Base-by-base conservation (phyloP, 2,888 invertebrate species). In the Beris morrisii region DNA sequence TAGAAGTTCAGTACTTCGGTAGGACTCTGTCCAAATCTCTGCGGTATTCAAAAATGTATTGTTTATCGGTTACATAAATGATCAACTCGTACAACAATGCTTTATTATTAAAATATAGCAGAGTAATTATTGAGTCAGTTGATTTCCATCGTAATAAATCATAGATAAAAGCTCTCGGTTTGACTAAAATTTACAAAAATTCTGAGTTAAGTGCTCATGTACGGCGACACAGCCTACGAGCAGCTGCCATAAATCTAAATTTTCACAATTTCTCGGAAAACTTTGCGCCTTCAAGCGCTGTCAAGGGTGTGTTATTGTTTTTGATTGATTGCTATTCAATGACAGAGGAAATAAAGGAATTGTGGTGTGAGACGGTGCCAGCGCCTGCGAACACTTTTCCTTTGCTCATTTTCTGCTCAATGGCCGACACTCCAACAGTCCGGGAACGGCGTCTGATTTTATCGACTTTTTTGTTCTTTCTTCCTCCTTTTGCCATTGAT, bases 241-340 rank as follows among this genome's bases (percentile, higher is more conserved):
- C 31, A 31, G 11, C 31, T 9, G 15, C 43, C 56, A 56, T 56
- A 56, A 56, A 56, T 56, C 56, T 44, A 56, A 55, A 55, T 32
- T 43, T 13, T 48, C 48, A 48, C 48, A 48, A 44, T 43, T 44
- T 44, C 43, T 43, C 44, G 56, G 43, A 15, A 15, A 56, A 43
- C 44, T 56, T 56, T 44, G 38, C 44, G 56, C 43, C 56, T 56
- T 56, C 43, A 56, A 56, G 56, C 43, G 43, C 56, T 56, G 56
- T 56, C 56, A 56, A 56, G 56, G 56, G 56, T 56, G 56, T 56
- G 56, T 56, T 56, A 56, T 56, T 56, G 56, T 56, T 56, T 56
- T 56, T 56, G 56, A 56, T 56, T 56, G 56, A 56, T 56, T 56
- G 56, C 56, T 22, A 43, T 43, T 43, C 56, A 56, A 56, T 56